Percentiles rank a stretch among this genome's conserved stretches.
These are phyloP conservation scores for Fistularia commersonii DNA, from an alignment of 2,797 vertebrate genomes.

Conservation along the genomic window DNA sequence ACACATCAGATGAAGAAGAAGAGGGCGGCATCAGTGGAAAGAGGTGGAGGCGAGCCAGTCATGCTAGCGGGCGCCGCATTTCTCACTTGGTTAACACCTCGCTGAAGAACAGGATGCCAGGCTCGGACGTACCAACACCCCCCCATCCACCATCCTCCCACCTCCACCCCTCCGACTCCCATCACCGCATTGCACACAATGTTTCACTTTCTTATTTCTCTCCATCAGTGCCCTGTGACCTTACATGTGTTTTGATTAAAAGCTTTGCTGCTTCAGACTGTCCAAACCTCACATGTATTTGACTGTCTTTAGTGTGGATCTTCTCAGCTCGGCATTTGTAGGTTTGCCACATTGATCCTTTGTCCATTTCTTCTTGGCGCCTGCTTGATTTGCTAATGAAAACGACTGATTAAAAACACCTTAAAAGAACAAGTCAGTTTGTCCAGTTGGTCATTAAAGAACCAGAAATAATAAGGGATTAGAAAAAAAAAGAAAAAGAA, in stretches of 20 bases:
- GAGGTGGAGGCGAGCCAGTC: slow-evolving; percentile 73
- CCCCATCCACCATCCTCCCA: slow-evolving; percentile 13
- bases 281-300: slow-evolving; percentile 17
- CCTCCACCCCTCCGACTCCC: background rate
- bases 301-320: slow-evolving; percentile 17
- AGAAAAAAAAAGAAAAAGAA: too few relatives aligned
- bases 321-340: slow-evolving; percentile 27
- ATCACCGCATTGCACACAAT: slow-evolving; percentile 4
- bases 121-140: slow-evolving; percentile 7
- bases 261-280: slow-evolving; percentile 7
- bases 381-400: slow-evolving; percentile 34
- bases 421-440: slow-evolving; percentile 26
- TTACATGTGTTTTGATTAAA: slow-evolving; percentile 33
- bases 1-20: slow-evolving; percentile 76
- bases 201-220: slow-evolving; percentile 4
- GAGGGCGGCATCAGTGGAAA: slow-evolving; percentile 63
- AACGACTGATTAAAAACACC: slow-evolving; percentile 28
- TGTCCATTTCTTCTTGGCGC: slow-evolving; percentile 39
- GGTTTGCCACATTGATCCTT: slow-evolving; percentile 32
- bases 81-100: slow-evolving; percentile 79
- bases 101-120: slow-evolving; percentile 64
- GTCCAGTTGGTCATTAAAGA: slow-evolving; percentile 29
- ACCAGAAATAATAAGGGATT: slow-evolving; percentile 5
- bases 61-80: slow-evolving; percentile 61
- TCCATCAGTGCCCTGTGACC: slow-evolving; percentile 21